Evolutionary conservation across 1,140 invertebrate genomes (phyloP).

Genomic region (Eurosta solidaginis): DNA sequence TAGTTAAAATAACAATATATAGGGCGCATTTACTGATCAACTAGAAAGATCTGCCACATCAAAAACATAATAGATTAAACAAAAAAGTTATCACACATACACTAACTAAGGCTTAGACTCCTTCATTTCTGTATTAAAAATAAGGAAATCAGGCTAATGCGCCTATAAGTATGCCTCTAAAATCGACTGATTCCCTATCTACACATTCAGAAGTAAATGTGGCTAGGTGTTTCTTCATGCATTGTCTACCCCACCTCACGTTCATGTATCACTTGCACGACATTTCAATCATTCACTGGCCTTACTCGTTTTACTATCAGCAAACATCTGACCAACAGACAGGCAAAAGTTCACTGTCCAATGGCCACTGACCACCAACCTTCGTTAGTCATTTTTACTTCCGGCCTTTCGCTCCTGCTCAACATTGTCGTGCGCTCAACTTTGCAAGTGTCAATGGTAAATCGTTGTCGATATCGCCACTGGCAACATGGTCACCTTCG

Average conservation of each 20-base stretch:
- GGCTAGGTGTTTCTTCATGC: neutral
- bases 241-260: too few relatives aligned
- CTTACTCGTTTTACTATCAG: constrained; percentile 3
- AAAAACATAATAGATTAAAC: too few relatives aligned
- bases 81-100: too few relatives aligned
- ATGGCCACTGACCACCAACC: too few relatives aligned
- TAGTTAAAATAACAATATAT: too few relatives aligned
- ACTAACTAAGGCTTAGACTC: too few relatives aligned
- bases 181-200: neutral
- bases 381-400: neutral
- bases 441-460: neutral
- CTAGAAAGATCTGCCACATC: too few relatives aligned
- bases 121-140: too few relatives aligned
- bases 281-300: constrained; percentile 24
- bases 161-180: neutral
- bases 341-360: constrained; percentile 15
- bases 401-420: neutral
- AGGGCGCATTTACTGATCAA: too few relatives aligned
- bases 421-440: neutral
- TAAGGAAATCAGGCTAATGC: neutral
- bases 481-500: neutral
- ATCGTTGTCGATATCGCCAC: neutral
- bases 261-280: neutral
- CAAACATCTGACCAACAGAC: neutral
- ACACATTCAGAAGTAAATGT: neutral